Percentiles rank a stretch among this genome's conserved stretches.
Evolutionary conservation across 2,797 vertebrate genomes (phyloP).

Genomic region (Liparis tanakae): DNA sequence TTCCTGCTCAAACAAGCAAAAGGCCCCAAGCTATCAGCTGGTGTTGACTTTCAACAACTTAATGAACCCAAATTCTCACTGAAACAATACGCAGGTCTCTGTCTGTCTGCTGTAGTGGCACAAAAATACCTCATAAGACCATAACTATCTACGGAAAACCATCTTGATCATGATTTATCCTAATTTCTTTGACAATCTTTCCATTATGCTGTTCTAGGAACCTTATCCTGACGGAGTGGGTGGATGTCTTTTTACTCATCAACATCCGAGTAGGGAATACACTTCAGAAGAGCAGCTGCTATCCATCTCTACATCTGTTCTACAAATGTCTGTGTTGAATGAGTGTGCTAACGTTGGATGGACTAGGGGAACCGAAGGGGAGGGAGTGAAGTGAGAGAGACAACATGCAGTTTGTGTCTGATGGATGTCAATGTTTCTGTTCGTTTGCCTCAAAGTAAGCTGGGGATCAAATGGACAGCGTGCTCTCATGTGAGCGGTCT

Average conservation of each 20-base stretch:
- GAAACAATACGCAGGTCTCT: conserved; percentile 9
- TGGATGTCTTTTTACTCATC: conserved; percentile 39
- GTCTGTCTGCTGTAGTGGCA: background rate
- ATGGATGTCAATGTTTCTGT: conserved; percentile 16
- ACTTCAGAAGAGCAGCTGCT: conserved; percentile 35
- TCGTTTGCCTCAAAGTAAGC: conserved; percentile 29
- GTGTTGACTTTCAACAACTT: conserved; percentile 33
- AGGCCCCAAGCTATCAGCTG: conserved; percentile 40
- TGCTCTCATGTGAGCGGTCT: conserved; percentile 49
- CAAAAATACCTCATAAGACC: background rate
- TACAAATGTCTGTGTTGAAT: conserved; percentile 47
- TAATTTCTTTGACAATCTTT: conserved; percentile 27
- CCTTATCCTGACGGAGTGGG: conserved; percentile 9
- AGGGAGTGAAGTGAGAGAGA: background rate
- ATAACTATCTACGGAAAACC: conserved; percentile 26
- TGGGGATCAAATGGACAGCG: conserved; percentile 39
- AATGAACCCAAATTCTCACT: too few relatives aligned
- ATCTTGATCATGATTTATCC: conserved; percentile 27
- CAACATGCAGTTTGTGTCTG: conserved; percentile 20
- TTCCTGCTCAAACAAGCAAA: conserved; percentile 46
- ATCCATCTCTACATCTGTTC: conserved; percentile 63
- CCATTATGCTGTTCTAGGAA: conserved; percentile 28
- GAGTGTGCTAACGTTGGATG: conserved; percentile 6
- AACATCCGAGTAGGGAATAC: conserved; percentile 20
- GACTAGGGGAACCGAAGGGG: background rate